Evolutionary conservation across 2,888 invertebrate species (phyloP), one percentile per base, ranked within the genome.

Genomic region (Digitonthophagus gazella): DNA sequence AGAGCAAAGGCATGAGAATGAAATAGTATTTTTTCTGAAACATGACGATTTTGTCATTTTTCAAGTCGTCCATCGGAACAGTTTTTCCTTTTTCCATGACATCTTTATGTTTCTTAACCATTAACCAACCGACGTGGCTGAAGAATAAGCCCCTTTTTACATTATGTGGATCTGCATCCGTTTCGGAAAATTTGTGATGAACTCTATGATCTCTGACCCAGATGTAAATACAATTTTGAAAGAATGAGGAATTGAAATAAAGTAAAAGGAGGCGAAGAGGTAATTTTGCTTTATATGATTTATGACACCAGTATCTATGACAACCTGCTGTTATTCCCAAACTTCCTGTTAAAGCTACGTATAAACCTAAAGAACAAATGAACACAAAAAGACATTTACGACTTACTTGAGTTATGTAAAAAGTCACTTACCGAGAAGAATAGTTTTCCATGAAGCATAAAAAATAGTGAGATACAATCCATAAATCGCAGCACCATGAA

Each of bases 241-340:
- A 93, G 14, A 97, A 93, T 78, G 93, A 85, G 1, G 94, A 92
- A 82, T 97, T 95, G 77, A 91, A 87, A 61, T 93, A 71, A 78
- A 93, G 91, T 6, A 98, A 85, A 71, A 95, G 83, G 1, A 95
- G 78, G 69, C 96, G 87, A 70, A 97, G 83, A 0, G 95, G 97
- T 84, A 92, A 86, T 75, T 89, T 92, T 0, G 97, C 98, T 82
- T 96, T 97, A 83, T 96, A 98, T 1, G 96, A 85, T 76, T 91
- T 87, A 83, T 98, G 98, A 0, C 96, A 90, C 96, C 97, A 98
- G 11, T 97, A 86, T 74, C 98, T 87, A 80, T 98, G 98, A 0
- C 95, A 96, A 2, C 98, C 98, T 0, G 93, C 97, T 1, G 98
- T 98, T 65, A 97, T 91, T 0, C 98, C 97, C 71, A 76, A 74